Conservation (phyloP, 2,888 invertebrate species). For the Halictus quadricinctus region DNA sequence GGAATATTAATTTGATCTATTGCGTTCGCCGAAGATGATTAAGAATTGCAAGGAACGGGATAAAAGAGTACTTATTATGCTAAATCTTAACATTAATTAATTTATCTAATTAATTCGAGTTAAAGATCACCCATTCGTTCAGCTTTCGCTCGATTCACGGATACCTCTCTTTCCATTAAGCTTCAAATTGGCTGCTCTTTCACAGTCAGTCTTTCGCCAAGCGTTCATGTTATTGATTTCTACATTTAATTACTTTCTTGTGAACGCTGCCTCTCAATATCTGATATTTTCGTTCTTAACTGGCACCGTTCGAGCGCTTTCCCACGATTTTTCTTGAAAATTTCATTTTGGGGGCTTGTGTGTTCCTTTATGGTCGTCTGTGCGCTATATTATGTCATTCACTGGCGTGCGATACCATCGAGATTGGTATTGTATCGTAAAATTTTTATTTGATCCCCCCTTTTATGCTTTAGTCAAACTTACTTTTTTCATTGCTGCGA, state of each 20-base stretch:
- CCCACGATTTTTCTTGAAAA: not conserved
- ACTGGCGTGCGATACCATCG: not conserved
- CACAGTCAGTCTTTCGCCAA: not conserved
- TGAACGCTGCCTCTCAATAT: not conserved
- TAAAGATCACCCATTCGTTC: not conserved
- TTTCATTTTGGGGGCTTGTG: not conserved
- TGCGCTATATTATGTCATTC: not conserved
- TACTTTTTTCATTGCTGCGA: not conserved
- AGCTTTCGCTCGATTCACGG: not conserved
- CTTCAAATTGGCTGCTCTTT: not conserved
- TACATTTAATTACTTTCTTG: constrained; percentile 1
- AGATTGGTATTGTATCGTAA: not conserved
- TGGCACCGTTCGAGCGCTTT: not conserved
- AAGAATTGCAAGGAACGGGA: too few species aligned
- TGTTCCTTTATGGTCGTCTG: not conserved
- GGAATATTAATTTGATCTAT: not conserved
- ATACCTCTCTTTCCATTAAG: not conserved
- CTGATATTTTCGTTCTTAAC: not conserved
- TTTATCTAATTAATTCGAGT: not conserved
- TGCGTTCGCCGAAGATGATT: not conserved
- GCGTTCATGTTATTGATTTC: not conserved
- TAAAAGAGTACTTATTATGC: not conserved
- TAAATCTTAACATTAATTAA: not conserved
- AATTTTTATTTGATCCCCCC: not conserved
- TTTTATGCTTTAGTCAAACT: not conserved